Evolutionary conservation across 2,797 vertebrate species (phyloP).

Genomic region (Orientallactaga sibirica): DNA sequence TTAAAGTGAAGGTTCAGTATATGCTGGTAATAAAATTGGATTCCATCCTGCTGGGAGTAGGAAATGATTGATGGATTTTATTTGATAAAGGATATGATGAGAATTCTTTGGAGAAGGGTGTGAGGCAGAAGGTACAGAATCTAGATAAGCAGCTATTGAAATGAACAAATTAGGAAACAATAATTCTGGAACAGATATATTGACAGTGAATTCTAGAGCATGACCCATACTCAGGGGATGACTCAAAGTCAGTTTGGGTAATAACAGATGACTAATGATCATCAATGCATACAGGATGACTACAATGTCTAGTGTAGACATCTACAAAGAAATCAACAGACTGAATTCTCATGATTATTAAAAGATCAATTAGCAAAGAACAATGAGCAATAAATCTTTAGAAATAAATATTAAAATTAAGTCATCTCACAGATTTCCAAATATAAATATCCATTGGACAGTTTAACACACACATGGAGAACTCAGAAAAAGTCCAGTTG

Average conservation of each 20-base stretch:
- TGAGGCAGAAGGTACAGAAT: not conserved
- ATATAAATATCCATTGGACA: not conserved
- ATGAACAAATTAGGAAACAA: not conserved
- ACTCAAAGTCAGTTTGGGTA: too few species aligned
- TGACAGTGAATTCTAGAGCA: not conserved
- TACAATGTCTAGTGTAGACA: not conserved
- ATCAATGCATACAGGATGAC: not conserved
- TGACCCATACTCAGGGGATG: not conserved
- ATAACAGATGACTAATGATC: not conserved
- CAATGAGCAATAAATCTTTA: not conserved
- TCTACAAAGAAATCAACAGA: not conserved
- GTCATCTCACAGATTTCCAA: not conserved
- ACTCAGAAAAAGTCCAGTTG: not conserved
- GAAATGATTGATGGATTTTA: not conserved
- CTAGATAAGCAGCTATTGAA: not conserved
- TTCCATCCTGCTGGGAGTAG: not conserved
- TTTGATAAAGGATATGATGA: not conserved
- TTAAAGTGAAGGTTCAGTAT: not conserved
- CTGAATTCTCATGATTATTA: not conserved
- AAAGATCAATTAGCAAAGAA: not conserved
- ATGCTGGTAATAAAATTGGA: not conserved
- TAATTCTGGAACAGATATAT: not conserved
- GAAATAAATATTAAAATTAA: not conserved
- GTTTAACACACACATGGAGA: not conserved
- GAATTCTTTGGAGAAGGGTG: not conserved